These are phyloP conservation scores for Capreolus pygargus DNA, from an alignment of 2,113 vertebrate genomes.

Conservation along the genomic window DNA sequence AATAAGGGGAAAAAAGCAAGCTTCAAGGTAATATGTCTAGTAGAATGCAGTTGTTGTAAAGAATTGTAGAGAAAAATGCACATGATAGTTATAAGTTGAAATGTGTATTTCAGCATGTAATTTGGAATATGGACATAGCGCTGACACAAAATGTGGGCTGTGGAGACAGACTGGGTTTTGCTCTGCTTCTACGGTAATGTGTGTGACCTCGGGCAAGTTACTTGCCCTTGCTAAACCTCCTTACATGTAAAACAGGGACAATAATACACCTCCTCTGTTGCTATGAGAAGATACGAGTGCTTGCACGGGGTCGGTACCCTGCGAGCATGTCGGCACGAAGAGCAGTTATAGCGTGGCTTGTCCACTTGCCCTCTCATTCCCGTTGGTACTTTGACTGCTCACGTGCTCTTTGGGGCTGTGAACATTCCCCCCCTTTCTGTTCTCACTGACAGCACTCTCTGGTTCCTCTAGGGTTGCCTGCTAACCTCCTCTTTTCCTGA, in stretches of 20 bases:
- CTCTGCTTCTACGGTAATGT: not conserved
- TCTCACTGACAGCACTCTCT: not conserved
- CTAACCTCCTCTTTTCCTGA: not conserved
- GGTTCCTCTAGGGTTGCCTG: not conserved
- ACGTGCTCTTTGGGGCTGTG: not conserved
- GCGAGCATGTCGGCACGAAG: accelerated
- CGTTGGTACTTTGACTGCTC: no score
- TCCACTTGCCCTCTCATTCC: not conserved
- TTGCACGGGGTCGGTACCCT: not conserved
- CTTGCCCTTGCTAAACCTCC: not conserved
- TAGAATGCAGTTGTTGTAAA: not conserved
- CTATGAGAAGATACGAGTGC: not conserved
- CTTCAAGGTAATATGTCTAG: not conserved
- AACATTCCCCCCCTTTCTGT: not conserved
- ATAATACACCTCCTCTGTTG: no score
- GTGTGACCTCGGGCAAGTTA: not conserved
- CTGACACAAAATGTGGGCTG: not conserved
- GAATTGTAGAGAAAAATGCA: not conserved
- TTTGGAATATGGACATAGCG: not conserved
- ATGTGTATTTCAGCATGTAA: not conserved
- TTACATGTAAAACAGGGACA: not conserved
- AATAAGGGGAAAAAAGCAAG: not conserved
- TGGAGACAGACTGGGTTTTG: not conserved
- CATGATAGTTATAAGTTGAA: not conserved
- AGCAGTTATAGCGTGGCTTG: not conserved